These are phyloP conservation scores for Rhinichthys osculus DNA, from an alignment of 2,797 vertebrate genomes.

Conservation along the genomic window DNA sequence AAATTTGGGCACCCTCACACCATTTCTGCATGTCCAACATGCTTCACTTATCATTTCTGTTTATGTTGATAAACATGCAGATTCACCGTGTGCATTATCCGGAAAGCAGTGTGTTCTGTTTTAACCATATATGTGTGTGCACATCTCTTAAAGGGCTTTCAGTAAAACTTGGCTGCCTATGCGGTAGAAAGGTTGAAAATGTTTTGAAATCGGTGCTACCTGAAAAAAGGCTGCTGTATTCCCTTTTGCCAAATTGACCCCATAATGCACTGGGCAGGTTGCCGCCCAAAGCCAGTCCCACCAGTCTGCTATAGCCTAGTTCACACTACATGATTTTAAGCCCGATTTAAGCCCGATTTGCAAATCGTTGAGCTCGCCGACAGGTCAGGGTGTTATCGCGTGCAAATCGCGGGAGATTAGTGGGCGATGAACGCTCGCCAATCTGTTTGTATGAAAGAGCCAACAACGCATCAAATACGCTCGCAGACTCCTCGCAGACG, in stretches of 20 bases:
- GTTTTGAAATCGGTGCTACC: neutral
- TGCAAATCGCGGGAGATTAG: too few species aligned
- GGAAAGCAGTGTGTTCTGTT: neutral
- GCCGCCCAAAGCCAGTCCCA: neutral
- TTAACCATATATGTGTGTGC: neutral
- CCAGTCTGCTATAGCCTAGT: neutral
- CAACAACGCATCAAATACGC: too few species aligned
- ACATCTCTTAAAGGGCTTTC: neutral
- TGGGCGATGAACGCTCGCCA: too few species aligned
- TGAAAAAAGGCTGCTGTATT: neutral
- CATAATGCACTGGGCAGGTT: neutral
- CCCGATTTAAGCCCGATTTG: too few species aligned
- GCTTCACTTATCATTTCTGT: slow-evolving; percentile 1
- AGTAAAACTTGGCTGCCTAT: too few species aligned
- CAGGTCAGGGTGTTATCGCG: too few species aligned
- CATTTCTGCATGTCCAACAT: slow-evolving; percentile 15
- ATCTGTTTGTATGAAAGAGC: too few species aligned
- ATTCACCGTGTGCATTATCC: neutral
- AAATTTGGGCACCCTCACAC: slow-evolving; percentile 3
- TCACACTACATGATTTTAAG: too few species aligned
- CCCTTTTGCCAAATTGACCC: neutral
- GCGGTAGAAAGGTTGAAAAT: too few species aligned
- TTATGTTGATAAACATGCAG: neutral
- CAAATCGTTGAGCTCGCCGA: too few species aligned
- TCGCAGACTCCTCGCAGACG: too few species aligned